Percentiles rank a stretch among this genome's conserved stretches.
Evolutionary conservation across 2,888 invertebrate species (phyloP).

Genomic region (Noctua janthina): DNA sequence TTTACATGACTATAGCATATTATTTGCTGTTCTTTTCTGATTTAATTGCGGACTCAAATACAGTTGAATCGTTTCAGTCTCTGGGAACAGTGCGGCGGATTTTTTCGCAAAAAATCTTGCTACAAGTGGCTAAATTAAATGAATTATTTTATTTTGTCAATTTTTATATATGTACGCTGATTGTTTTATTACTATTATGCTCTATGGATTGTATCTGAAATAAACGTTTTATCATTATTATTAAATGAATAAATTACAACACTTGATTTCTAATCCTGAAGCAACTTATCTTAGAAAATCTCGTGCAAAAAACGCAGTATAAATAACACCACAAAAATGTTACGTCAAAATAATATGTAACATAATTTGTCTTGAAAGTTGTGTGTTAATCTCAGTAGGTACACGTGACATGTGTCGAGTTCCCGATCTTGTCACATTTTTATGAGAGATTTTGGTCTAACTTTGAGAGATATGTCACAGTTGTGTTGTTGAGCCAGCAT

Average conservation of each 20-base stretch:
- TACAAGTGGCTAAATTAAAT: background rate
- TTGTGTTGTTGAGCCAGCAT: conserved; percentile 33
- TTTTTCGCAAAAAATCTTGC: background rate
- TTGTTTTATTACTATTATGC: too few relatives aligned
- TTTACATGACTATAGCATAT: background rate
- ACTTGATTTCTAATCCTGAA: conserved; percentile 31
- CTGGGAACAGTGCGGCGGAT: background rate
- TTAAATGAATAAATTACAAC: background rate
- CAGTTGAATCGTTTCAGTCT: background rate
- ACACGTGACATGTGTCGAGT: conserved; percentile 9
- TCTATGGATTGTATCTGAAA: too few relatives aligned
- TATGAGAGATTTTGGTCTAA: conserved; percentile 7
- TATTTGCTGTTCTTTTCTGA: background rate
- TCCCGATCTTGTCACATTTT: conserved; percentile 19
- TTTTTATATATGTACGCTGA: too few relatives aligned
- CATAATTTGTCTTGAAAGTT: conserved; percentile 58
- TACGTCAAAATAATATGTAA: conserved; percentile 58
- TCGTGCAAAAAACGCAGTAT: conserved; percentile 44
- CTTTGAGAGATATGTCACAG: conserved; percentile 27
- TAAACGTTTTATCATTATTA: too few relatives aligned
- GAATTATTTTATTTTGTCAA: too few relatives aligned
- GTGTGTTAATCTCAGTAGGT: conserved; percentile 31
- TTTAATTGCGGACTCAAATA: background rate
- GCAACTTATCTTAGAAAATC: conserved; percentile 29
- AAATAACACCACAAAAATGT: conserved; percentile 48